A percentile compares a stretch with the other conserved stretches of the same genome.
Evolutionary conservation across 2,888 invertebrate genomes (phyloP).

Genomic region (Apodemia mormo): DNA sequence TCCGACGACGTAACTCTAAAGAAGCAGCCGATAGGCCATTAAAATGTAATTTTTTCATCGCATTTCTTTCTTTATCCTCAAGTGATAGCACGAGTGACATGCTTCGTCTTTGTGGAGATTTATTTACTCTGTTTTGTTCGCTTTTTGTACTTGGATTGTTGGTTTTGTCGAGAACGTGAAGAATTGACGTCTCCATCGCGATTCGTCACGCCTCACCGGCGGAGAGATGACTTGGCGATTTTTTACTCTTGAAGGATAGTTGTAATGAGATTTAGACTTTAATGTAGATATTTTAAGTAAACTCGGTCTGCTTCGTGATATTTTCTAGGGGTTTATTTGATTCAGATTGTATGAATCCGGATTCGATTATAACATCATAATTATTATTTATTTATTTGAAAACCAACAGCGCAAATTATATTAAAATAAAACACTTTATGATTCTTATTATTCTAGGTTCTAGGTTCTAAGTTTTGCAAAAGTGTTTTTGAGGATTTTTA

Average conservation of each 20-base stretch:
- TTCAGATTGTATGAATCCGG: no score
- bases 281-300: neutral
- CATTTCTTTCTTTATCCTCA: slow-evolving; percentile 31
- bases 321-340: no score
- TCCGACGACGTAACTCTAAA: neutral
- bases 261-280: slow-evolving; percentile 20
- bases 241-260: slow-evolving; percentile 36
- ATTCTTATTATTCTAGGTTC: no score
- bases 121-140: slow-evolving; percentile 41
- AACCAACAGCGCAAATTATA: no score
- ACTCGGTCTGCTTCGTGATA: no score
- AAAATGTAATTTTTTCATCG: slow-evolving; percentile 30
- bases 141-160: slow-evolving; percentile 67
- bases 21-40: slow-evolving; percentile 23
- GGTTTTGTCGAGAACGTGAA: slow-evolving; percentile 73
- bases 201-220: slow-evolving; percentile 70
- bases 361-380: no score
- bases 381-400: no score
- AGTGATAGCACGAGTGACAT: slow-evolving; percentile 43
- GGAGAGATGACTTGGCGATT: slow-evolving; percentile 70
- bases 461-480: no score
- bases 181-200: slow-evolving; percentile 73
- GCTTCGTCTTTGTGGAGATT: slow-evolving; percentile 44
- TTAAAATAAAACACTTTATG: no score
- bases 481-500: no score